These are phyloP conservation scores for Spea multiplicata DNA, from an alignment of 2,113 vertebrate genomes.

Conservation along the genomic window DNA sequence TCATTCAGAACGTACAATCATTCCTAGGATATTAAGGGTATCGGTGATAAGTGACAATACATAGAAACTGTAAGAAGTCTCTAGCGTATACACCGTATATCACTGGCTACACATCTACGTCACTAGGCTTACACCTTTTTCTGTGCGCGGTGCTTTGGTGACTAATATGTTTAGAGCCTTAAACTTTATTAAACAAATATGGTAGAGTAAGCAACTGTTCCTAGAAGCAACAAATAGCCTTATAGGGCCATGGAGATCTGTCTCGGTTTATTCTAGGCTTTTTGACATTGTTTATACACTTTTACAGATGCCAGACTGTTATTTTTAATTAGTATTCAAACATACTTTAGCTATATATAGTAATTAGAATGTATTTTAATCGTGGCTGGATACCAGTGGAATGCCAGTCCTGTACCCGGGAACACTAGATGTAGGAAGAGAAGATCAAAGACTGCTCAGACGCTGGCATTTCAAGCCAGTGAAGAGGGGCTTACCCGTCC, in stretches of 20 bases:
- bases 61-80: no score
- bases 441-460: slow-evolving; percentile 53
- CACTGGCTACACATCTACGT: no score
- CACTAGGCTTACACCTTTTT: no score
- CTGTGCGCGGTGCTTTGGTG: neutral
- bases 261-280: slow-evolving; percentile 52
- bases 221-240: slow-evolving; percentile 36
- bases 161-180: neutral
- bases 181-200: slow-evolving; percentile 25
- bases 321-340: slow-evolving; percentile 66
- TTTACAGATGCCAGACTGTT: slow-evolving; percentile 59
- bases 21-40: no score
- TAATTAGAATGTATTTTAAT: slow-evolving; percentile 63
- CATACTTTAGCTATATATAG: slow-evolving; percentile 64
- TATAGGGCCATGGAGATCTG: slow-evolving; percentile 22
- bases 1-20: no score
- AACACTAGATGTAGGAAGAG: slow-evolving; percentile 48
- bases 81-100: no score
- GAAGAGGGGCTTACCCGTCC: slow-evolving; percentile 34
- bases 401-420: slow-evolving; percentile 60
- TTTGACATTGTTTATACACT: slow-evolving; percentile 56
- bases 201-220: slow-evolving; percentile 20
- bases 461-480: slow-evolving; percentile 50
- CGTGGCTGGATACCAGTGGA: slow-evolving; percentile 57
- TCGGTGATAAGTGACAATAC: no score